These are phyloP conservation scores for Hippocampus barbouri DNA, from an alignment of 2,113 vertebrate genomes.

Conservation along the genomic window DNA sequence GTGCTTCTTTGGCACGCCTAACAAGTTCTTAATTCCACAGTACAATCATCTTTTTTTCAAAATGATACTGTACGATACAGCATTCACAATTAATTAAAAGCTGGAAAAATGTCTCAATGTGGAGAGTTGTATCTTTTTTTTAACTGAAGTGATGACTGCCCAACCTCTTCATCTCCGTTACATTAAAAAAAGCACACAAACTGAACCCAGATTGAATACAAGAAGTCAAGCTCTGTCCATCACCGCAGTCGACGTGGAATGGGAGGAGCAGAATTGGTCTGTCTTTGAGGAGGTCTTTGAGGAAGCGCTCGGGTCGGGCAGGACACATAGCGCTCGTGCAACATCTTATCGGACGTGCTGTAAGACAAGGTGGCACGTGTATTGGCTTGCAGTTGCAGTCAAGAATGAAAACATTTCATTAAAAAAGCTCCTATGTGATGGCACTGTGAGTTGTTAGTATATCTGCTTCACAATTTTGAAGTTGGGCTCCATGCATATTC, in stretches of 20 bases:
- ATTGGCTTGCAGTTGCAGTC: not conserved
- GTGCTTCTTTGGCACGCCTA: not conserved
- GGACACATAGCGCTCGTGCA: conserved; percentile 66
- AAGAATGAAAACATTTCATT: not conserved
- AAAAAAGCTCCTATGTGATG: too few relatives aligned
- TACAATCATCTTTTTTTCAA: not conserved
- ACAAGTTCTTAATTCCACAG: not conserved
- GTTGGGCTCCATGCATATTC: too few relatives aligned
- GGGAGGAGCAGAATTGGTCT: conserved; percentile 34
- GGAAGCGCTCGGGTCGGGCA: conserved; percentile 53
- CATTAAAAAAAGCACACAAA: not conserved
- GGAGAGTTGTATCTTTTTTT: not conserved
- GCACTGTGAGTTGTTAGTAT: too few relatives aligned
- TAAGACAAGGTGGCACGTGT: conserved; percentile 9
- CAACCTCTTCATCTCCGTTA: not conserved
- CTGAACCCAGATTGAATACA: not conserved
- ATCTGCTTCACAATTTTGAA: too few relatives aligned
- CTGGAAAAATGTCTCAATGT: not conserved
- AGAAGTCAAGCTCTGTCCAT: conserved; percentile 4
- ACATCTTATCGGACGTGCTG: conserved; percentile 57
- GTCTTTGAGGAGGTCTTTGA: conserved; percentile 48
- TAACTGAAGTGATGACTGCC: not conserved
- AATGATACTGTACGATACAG: not conserved
- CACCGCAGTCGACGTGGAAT: conserved; percentile 59
- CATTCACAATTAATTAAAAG: conserved; percentile 2